phyloP scores from a whole-genome alignment of 2,888 invertebrate genomes.

The Drosophila macrospina region DNA sequence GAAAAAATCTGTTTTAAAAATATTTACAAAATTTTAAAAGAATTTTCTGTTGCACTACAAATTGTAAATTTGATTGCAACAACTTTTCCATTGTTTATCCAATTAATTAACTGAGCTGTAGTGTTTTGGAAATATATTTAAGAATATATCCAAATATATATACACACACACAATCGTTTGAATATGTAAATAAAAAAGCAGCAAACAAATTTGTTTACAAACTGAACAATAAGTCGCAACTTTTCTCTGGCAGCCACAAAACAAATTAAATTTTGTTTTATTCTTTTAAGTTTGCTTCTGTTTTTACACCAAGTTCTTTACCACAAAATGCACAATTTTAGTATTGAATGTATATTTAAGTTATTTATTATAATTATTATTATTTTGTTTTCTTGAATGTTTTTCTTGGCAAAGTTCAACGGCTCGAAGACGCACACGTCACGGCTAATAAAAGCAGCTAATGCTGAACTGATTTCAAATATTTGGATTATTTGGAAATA shows the following conservation, averaged over 20 bases:
- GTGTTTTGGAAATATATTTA: background rate
- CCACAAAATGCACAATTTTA: slow-evolving; percentile 11
- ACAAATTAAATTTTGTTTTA: slow-evolving; percentile 15
- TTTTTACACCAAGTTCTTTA: slow-evolving; percentile 26
- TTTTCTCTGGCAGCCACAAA: slow-evolving; percentile 16
- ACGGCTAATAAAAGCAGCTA: slow-evolving; percentile 41
- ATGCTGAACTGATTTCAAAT: background rate
- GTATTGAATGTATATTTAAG: slow-evolving; percentile 15
- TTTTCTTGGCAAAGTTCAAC: slow-evolving; percentile 54
- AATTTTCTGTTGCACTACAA: slow-evolving; percentile 3
- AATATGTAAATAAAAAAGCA: slow-evolving; percentile 13
- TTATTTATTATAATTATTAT: slow-evolving; percentile 10
- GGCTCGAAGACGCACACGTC: slow-evolving; percentile 43
- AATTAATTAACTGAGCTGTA: slow-evolving; percentile 26
- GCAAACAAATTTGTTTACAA: slow-evolving; percentile 70
- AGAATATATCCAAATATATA: background rate
- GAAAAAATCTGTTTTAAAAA: background rate
- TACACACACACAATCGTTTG: slow-evolving; percentile 7
- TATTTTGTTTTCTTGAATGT: slow-evolving; percentile 17
- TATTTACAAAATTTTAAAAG: background rate
- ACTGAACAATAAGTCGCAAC: slow-evolving; percentile 29
- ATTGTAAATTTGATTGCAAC: background rate
- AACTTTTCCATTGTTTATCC: background rate
- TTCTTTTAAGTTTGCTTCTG: background rate
- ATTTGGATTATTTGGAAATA: background rate